phyloP scores from a whole-genome alignment of 2,888 invertebrate species.

The Steromphala cineraria region DNA sequence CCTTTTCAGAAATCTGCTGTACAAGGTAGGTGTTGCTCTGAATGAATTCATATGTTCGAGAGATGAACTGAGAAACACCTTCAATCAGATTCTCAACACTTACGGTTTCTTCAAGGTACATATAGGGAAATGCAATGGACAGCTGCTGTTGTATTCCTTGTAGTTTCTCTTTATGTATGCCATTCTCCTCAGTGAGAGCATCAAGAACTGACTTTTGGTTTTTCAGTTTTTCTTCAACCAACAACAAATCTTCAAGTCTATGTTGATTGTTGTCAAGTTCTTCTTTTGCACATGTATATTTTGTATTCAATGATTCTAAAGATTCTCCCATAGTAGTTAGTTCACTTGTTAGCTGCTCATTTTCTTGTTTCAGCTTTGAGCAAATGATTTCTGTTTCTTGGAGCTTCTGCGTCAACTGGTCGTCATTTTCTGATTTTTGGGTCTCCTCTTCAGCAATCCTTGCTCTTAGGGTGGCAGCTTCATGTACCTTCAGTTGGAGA shows the following conservation, averaged over 20 bases:
- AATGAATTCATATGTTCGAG: constrained; percentile 3
- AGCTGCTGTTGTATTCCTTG: not conserved
- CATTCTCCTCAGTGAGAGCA: not conserved
- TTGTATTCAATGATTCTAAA: not conserved
- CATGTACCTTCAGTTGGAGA: not conserved
- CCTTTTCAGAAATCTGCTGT: not conserved
- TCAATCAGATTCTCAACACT: not conserved
- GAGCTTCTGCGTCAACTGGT: not conserved
- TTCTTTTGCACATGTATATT: not conserved
- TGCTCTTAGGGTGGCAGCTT: not conserved
- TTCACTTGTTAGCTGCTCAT: not conserved
- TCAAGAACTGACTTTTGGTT: not conserved
- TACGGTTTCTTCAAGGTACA: constrained; percentile 1
- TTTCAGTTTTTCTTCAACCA: not conserved
- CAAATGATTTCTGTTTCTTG: not conserved
- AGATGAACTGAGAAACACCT: not conserved
- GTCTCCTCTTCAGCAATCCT: not conserved
- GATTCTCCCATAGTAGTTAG: not conserved
- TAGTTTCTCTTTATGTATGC: not conserved
- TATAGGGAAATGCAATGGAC: not conserved
- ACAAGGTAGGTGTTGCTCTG: not conserved
- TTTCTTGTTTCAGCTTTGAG: not conserved
- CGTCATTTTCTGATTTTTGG: not conserved
- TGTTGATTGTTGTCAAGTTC: not conserved
- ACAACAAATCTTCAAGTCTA: not conserved